These are phyloP conservation scores for Drosophila oshimai DNA, from an alignment of 1,140 invertebrate species.

Conservation along the genomic window DNA sequence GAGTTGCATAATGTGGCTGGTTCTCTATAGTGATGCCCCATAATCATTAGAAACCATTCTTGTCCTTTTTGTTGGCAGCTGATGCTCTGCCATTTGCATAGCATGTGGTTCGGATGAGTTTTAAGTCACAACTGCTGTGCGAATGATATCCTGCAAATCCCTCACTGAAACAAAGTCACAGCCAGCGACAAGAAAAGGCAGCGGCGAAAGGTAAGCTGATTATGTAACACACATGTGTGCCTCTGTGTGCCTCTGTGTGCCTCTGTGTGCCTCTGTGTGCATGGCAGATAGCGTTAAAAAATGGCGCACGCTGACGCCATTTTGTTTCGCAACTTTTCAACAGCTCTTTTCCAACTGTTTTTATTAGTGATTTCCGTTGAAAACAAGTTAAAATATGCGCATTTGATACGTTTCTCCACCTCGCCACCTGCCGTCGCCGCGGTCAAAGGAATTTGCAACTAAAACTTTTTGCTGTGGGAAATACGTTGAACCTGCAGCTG, in stretches of 20 bases:
- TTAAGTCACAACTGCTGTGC: conserved; percentile 9
- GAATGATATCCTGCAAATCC: conserved; percentile 61
- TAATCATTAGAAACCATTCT: conserved; percentile 16
- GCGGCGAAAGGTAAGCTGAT: conserved; percentile 68
- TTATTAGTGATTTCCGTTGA: conserved; percentile 77
- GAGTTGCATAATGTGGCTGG: conserved; percentile 18
- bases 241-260: conserved; percentile 1
- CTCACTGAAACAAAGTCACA: conserved; percentile 48
- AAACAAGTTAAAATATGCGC: conserved; percentile 68
- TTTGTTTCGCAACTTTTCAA: conserved; percentile 77
- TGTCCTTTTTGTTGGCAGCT: background rate
- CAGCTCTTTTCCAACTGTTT: conserved; percentile 67
- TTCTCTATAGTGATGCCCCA: background rate
- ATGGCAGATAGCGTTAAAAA: conserved; percentile 62
- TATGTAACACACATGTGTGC: conserved; percentile 47
- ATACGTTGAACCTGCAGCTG: conserved; percentile 20
- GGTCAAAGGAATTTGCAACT: conserved; percentile 1
- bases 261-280: conserved; percentile 24
- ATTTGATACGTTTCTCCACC: conserved; percentile 26
- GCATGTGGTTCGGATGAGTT: background rate
- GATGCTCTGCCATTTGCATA: conserved; percentile 1
- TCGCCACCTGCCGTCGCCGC: conserved; percentile 3
- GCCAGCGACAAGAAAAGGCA: conserved; percentile 14
- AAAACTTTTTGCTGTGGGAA: conserved; percentile 16
- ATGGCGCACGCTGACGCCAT: conserved; percentile 63